Evolutionary conservation across 2,113 vertebrate species (phyloP).

Genomic region (Balaeniceps rex): DNA sequence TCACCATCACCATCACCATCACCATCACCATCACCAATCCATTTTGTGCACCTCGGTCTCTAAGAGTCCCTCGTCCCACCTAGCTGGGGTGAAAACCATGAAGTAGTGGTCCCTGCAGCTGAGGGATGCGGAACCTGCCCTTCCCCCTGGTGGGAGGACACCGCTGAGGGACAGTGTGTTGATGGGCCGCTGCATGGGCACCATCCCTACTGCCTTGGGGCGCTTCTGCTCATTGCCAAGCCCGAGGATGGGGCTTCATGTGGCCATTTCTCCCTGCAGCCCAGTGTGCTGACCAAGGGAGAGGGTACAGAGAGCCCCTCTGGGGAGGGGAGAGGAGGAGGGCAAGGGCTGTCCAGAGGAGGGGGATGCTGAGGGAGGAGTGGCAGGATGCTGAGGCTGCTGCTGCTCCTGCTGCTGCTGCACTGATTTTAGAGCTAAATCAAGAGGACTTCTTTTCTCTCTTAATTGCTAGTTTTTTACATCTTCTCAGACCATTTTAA

Average conservation of each 20-base stretch:
- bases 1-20: too few species aligned
- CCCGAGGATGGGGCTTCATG: background rate
- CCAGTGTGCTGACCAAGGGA: background rate
- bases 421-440: background rate
- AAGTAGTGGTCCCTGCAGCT: background rate
- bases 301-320: background rate
- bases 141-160: background rate
- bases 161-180: background rate
- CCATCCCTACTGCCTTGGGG: background rate
- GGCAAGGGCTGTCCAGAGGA: background rate
- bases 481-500: background rate
- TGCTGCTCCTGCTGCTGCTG: background rate
- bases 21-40: background rate
- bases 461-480: background rate
- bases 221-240: fast-evolving
- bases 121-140: background rate
- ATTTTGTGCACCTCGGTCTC: background rate
- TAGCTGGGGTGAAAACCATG: background rate
- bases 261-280: background rate
- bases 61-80: background rate
- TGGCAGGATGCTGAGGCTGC: background rate
- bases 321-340: background rate
- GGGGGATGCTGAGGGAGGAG: background rate
- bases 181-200: background rate
- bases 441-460: background rate